Evolutionary conservation across 2,113 vertebrate genomes (phyloP).

Genomic region (Nesogale talazaci): DNA sequence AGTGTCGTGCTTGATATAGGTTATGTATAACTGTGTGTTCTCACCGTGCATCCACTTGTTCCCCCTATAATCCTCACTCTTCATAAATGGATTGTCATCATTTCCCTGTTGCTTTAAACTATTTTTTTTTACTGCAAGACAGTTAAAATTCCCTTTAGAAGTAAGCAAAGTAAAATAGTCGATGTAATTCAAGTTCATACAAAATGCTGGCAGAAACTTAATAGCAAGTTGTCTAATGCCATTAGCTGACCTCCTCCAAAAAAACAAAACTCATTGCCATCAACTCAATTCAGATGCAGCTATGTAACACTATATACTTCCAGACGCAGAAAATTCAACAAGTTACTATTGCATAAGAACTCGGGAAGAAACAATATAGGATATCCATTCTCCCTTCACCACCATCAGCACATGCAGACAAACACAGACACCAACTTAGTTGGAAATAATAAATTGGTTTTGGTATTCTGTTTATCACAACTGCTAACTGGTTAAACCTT

Average conservation of each 20-base stretch:
- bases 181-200: constrained; percentile 2
- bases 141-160: constrained; percentile 39
- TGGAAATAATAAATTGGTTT: constrained; percentile 33
- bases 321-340: background rate
- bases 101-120: constrained; percentile 19
- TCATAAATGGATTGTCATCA: background rate
- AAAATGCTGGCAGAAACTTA: background rate
- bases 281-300: background rate
- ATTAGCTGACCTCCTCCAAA: background rate
- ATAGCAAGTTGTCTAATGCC: background rate
- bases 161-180: constrained; percentile 5
- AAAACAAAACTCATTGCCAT: too few species aligned
- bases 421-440: background rate
- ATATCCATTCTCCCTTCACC: background rate
- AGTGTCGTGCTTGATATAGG: background rate
- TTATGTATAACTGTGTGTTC: background rate
- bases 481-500: constrained; percentile 74
- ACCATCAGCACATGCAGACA: background rate
- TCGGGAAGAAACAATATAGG: background rate
- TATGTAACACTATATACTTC: background rate
- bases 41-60: background rate
- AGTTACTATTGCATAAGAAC: background rate
- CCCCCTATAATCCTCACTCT: constrained; percentile 3
- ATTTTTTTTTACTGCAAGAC: background rate
- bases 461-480: constrained; percentile 11